These are phyloP conservation scores for Gallinago nigripennis DNA, from an alignment of 2,797 vertebrate species.

Conservation along the genomic window DNA sequence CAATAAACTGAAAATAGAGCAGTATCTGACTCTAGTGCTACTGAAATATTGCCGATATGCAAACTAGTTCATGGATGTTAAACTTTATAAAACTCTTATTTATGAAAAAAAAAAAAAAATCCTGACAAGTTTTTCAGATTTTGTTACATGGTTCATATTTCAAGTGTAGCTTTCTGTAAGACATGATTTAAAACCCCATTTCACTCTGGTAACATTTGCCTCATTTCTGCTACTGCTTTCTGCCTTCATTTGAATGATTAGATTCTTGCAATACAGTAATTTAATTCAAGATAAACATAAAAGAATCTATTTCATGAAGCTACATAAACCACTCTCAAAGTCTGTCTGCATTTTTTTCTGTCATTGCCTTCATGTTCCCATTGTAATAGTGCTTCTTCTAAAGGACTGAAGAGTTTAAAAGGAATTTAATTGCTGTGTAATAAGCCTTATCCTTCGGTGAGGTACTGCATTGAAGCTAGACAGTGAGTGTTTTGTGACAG, in stretches of 20 bases:
- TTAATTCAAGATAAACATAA: not conserved
- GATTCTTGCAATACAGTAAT: not conserved
- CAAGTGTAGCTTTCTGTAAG: not conserved
- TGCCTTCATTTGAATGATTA: not conserved
- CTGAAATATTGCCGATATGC: not conserved
- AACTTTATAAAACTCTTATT: not conserved
- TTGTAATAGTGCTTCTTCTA: not conserved
- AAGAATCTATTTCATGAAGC: not conserved
- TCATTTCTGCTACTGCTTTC: not conserved
- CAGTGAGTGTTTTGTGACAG: constrained; percentile 55
- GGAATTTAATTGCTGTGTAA: constrained; percentile 58
- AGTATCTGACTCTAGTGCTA: not conserved
- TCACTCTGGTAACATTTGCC: not conserved
- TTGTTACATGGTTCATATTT: not conserved
- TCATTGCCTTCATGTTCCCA: not conserved
- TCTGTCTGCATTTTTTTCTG: not conserved
- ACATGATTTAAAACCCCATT: not conserved
- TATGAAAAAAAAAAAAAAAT: not conserved
- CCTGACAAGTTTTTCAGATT: not conserved
- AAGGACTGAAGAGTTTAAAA: constrained; percentile 33
- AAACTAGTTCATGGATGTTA: not conserved
- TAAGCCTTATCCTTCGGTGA: constrained; percentile 31
- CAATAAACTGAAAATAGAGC: not conserved
- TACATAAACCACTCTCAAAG: not conserved
- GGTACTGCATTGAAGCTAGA: constrained; percentile 51